Base-by-base conservation (phyloP, 2,888 invertebrate species). In the Erebia epiphron region DNA sequence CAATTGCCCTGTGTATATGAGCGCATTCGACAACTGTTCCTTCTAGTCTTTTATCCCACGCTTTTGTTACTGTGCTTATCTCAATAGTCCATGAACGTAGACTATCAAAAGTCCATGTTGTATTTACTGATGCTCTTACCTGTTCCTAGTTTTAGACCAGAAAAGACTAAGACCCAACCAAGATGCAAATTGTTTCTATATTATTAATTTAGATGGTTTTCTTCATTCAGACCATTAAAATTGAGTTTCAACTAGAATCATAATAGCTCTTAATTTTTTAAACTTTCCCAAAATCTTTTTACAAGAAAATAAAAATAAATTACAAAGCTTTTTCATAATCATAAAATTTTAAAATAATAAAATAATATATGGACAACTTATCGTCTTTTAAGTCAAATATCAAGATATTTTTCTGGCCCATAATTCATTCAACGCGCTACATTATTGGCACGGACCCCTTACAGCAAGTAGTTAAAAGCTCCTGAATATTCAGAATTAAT, bases 21-120 rank as follows among this genome's bases (percentile, higher is more conserved):
- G 18, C 60, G 11, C 67, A 67, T 50, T 61, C 60, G 67, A 67
- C 67, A 67, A 67, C 67, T 60, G 61, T 58, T 41, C 46, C 14
- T 26, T 10, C 21, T 58, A 63, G 63, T 63, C 63, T 63, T 61
- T 68, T 41, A 52, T 26, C 61, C 61, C 54, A 52, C 35, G 60
- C 61, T 61, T 63, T 50, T 63, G 63, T 63, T 50, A 56, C 61
- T 46, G 66, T 62, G 68, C 63, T 61, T 35, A 14, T 3, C 18
- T 54, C 18, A 56, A 56, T 57, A 21, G 14, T 14, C 14, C 26
- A 5, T 26, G 11, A 11, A 56, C 11, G 7, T 14, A 57, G 14
- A 57, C 14, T n/a, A 14, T 57, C 26, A 35, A 26, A 26, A 26
- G 57, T 35, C 13, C 26, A 35, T 14, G 14, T 35, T 57, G n/a